Percentiles rank a stretch among this genome's conserved stretches.
Evolutionary conservation across 2,113 vertebrate species (phyloP).

Genomic region (Poeciliopsis occidentalis): DNA sequence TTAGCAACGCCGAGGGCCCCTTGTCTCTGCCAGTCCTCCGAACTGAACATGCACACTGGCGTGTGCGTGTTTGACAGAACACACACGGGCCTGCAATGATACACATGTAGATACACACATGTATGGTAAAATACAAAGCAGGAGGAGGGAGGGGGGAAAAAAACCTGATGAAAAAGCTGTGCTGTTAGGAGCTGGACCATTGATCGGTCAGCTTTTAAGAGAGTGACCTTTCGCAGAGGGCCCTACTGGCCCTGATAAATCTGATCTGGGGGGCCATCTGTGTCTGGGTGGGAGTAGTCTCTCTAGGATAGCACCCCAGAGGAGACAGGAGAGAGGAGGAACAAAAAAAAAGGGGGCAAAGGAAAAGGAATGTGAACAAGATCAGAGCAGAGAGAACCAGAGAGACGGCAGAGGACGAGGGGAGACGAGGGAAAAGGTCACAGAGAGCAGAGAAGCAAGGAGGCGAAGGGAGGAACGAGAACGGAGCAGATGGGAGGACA

Average conservation of each 20-base stretch:
- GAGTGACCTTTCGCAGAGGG: conserved; percentile 89
- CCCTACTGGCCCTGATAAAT: conserved; percentile 89
- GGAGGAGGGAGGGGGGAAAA: neutral
- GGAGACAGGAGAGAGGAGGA: conserved; percentile 56
- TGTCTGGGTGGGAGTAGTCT: conserved; percentile 79
- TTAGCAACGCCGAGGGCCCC: conserved; percentile 71
- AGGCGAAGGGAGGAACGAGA: conserved; percentile 27
- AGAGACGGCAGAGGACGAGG: conserved; percentile 8
- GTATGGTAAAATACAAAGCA: conserved; percentile 50
- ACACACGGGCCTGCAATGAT: conserved; percentile 44
- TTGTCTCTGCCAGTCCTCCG: conserved; percentile 47
- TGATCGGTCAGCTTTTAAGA: conserved; percentile 89
- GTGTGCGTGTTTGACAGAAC: conserved; percentile 37
- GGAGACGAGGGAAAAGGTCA: conserved; percentile 47
- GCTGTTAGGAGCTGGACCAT: conserved; percentile 80
- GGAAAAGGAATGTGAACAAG: conserved; percentile 13
- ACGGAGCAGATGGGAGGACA: conserved; percentile 20
- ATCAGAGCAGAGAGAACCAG: conserved; percentile 5
- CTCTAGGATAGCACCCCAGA: conserved; percentile 85
- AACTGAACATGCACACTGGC: conserved; percentile 37
- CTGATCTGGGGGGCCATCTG: conserved; percentile 91
- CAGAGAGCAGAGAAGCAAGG: conserved; percentile 36
- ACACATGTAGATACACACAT: conserved; percentile 50
- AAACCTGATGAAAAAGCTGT: conserved; percentile 42
- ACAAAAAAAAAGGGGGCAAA: neutral